These are phyloP conservation scores for Sebastes itinus DNA, from an alignment of 2,797 vertebrate species.

Conservation along the genomic window DNA sequence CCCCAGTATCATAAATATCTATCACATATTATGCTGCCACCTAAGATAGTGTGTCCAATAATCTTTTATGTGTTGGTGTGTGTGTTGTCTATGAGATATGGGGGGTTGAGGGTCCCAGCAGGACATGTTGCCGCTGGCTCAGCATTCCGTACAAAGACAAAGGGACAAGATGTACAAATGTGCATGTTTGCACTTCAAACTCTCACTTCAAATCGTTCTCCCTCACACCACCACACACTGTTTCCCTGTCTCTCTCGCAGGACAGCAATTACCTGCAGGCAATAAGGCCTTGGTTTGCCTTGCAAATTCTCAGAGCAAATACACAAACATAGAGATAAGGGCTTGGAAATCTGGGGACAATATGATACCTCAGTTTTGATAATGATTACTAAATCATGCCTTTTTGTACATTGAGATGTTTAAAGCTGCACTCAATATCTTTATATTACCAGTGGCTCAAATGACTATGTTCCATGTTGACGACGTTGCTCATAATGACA, in stretches of 20 bases:
- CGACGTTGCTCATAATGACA: not conserved
- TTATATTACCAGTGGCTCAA: not conserved
- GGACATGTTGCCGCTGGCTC: constrained; percentile 27
- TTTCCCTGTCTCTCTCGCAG: constrained; percentile 25
- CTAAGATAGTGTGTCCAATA: not conserved
- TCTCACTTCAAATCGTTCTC: constrained; percentile 6
- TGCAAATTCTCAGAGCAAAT: constrained; percentile 45
- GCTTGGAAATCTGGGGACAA: not conserved
- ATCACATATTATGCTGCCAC: not conserved
- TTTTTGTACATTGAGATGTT: not conserved
- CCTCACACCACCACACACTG: constrained; percentile 14
- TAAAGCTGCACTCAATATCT: not conserved
- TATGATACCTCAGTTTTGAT: not conserved
- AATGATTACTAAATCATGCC: not conserved
- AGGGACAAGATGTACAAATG: constrained; percentile 36
- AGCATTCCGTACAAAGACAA: constrained; percentile 29
- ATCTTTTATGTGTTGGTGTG: not conserved
- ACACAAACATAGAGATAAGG: constrained; percentile 25
- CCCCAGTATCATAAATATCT: not conserved
- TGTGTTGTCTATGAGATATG: not conserved
- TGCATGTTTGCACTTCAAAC: constrained; percentile 40
- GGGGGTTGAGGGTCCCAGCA: not conserved
- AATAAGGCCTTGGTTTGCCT: constrained; percentile 20
- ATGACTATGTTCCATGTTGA: not conserved
- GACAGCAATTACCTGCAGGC: constrained; percentile 54